Evolutionary conservation across 2,113 vertebrate genomes (phyloP).

Genomic region (Ploceus nigricollis): DNA sequence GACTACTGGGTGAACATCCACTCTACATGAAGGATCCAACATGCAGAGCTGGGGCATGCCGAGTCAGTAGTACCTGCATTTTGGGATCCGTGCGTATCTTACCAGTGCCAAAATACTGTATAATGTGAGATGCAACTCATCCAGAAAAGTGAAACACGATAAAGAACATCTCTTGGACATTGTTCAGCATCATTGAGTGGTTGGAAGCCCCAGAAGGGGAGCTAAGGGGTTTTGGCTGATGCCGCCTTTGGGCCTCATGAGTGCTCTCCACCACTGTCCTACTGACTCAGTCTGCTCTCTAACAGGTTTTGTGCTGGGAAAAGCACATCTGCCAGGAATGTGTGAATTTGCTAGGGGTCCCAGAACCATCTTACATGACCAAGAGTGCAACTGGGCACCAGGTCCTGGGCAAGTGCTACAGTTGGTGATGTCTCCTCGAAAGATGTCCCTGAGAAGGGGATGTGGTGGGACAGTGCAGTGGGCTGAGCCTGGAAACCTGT

Average conservation of each 20-base stretch:
- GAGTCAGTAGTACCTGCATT: background rate
- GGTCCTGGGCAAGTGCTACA: background rate
- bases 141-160: background rate
- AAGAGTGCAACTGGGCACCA: background rate
- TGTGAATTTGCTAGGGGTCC: background rate
- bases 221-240: background rate
- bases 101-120: background rate
- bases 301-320: background rate
- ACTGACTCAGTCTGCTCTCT: background rate
- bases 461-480: background rate
- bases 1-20: background rate
- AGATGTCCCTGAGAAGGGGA: background rate
- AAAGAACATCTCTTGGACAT: background rate
- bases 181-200: background rate
- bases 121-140: background rate
- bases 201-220: background rate
- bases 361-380: background rate
- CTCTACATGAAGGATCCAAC: rapidly evolving
- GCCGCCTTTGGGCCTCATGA: background rate
- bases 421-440: background rate
- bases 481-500: background rate
- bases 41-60: background rate
- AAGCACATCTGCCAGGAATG: background rate
- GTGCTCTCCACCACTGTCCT: background rate
- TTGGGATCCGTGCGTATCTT: background rate